Evolutionary conservation across 2,888 invertebrate species (phyloP), one percentile per base, ranked within the genome.

Genomic region (Latrodectus elegans): DNA sequence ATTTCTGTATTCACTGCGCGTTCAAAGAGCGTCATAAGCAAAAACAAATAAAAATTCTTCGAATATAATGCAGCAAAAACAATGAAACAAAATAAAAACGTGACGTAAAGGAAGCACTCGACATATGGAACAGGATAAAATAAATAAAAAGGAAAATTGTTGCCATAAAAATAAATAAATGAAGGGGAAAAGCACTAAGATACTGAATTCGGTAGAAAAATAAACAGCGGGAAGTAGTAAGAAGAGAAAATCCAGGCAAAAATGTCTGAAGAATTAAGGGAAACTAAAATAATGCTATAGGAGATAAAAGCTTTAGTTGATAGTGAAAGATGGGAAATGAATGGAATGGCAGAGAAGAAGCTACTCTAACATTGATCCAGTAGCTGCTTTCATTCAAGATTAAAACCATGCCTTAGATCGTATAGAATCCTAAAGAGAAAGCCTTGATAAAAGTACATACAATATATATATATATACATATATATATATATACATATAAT

Each of bases 171-270:
- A 65, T 49, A 67, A 51, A 64, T n/a, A 51, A 67, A 49, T 26
- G 65, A 65, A n/a, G 49, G 65, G 12, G n/a, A 64, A 65, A 49
- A 38, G 12, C 60, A n/a, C 17, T n/a, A 76, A 38, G 12, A 51
- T 52, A 67, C 71, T 17, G 64, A 72, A 64, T 80, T 80, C 72
- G 80, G 80, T 64, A 80, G 71, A 71, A 80, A 80, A 38, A 80
- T 72, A 71, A 80, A 80, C 71, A 64, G 38, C 71, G 49, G 14
- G 71, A 80, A 14, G 15, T 22, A 75, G 60, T 26, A 75, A 60
- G 38, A 70, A 78, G 70, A 22, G 78, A 70, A 14, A 68, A 72
- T 72, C 71, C 15, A 15, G 60, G 38, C 68, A 71, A 38, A 38
- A 71, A 49, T 71, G 71, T 38, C 22, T 60, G 53, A 75, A 26